Evolutionary conservation across 2,888 invertebrate species (phyloP), one percentile per base, ranked within the genome.

Genomic region (Stenotaenia linearis): DNA sequence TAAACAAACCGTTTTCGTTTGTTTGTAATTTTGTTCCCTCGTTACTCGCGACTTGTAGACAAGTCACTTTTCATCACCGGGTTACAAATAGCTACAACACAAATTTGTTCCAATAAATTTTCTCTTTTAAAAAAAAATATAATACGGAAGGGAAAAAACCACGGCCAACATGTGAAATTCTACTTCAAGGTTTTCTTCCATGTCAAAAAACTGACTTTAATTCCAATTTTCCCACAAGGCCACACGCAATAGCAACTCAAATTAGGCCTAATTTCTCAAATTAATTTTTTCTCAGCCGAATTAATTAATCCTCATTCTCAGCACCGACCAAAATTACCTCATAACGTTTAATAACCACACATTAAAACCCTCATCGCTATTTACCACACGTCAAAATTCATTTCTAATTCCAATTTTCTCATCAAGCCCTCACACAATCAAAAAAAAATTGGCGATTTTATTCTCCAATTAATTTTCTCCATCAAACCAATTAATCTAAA

Each of bases 211-310:
- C 32, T 9, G 32, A 45, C 45, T 45, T 45, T 18, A 18, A 45
- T 61, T 61, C 61, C 61, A 61, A 28, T 25, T 61, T 61, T 61
- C 10, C 61, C 61, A 61, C 61, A 61, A 61, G 61, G 61, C 61
- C 61, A 25, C 45, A 15, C 12, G 9, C 2, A 6, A 40, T 5
- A 45, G 18, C 45, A 45, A 61, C 61, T 10, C 7, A 61, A 23
- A 61, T 61, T 61, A 61, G 61, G 61, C 61, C 28, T 61, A 61
- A 61, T 61, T 25, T 28, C 61, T 9, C 61, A 61, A 61, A 61
- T 61, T 61, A 61, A 61, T 61, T 61, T 45, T 61, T 61, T 61
- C 61, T 25, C 61, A 9, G 6, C 61, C 3, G 25, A 25, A 61
- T 25, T 61, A 61, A 61, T 61, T 61, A 61, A 61, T 28, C 61